Conservation (phyloP, 1,140 invertebrate species). For the Drosophila kohkoa region DNA sequence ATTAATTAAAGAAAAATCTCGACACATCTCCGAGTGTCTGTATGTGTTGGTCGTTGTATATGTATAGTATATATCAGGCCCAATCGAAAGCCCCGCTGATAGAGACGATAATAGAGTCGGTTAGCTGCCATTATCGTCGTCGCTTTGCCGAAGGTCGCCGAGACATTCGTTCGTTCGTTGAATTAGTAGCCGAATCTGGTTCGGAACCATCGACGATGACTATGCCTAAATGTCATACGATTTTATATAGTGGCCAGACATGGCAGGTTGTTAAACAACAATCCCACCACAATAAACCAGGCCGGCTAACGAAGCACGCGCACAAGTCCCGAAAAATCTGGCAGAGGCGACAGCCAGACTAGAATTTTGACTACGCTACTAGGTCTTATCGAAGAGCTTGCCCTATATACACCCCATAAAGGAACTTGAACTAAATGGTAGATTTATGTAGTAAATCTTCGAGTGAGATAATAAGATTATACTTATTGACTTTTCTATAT, state of each 20-base stretch:
- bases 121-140: constrained; percentile 7
- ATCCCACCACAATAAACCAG: constrained; percentile 6
- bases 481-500: no score
- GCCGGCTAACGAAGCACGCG: constrained; percentile 7
- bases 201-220: constrained; percentile 19
- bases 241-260: constrained; percentile 34
- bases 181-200: constrained; percentile 16
- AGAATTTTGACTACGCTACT: neutral
- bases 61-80: neutral
- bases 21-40: neutral
- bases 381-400: neutral
- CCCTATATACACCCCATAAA: neutral
- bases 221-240: constrained; percentile 38
- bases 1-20: constrained; percentile 23
- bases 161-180: constrained; percentile 1
- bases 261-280: constrained; percentile 32
- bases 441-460: no score
- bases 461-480: no score
- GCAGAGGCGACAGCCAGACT: neutral
- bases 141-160: constrained; percentile 17
- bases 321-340: constrained; percentile 16
- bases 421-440: neutral
- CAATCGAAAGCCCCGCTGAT: constrained; percentile 22
- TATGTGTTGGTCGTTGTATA: neutral
- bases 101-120: constrained; percentile 17